These are phyloP conservation scores for Tortricodes alternella DNA, from an alignment of 2,888 invertebrate species.

Conservation along the genomic window DNA sequence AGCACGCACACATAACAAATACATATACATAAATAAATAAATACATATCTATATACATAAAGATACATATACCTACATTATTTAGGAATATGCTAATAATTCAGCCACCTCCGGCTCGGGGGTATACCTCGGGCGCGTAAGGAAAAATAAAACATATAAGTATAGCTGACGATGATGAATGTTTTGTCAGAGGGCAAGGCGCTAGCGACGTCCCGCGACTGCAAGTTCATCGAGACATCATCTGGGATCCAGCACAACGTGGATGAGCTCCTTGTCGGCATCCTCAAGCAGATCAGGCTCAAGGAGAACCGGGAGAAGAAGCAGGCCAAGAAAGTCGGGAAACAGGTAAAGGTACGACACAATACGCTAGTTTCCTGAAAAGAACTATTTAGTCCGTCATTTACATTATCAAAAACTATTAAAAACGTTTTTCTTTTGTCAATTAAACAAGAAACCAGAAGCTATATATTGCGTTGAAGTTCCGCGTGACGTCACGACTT, in stretches of 20 bases:
- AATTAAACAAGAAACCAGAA: too few relatives aligned
- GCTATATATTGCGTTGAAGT: too few relatives aligned
- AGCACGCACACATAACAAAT: too few relatives aligned
- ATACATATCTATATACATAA: too few relatives aligned
- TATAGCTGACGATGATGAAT: background rate
- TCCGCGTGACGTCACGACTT: too few relatives aligned
- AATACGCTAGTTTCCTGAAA: background rate
- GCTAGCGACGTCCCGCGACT: conserved; percentile 93
- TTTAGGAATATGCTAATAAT: too few relatives aligned
- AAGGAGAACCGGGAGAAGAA: conserved; percentile 90
- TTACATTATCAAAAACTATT: too few relatives aligned
- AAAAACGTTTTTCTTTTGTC: too few relatives aligned
- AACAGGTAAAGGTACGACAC: conserved; percentile 55
- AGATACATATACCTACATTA: too few relatives aligned
- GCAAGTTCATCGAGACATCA: conserved; percentile 97
- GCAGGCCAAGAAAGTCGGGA: conserved; percentile 75
- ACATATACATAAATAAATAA: too few relatives aligned
- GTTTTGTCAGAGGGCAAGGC: conserved; percentile 91
- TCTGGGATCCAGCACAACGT: conserved; percentile 98
- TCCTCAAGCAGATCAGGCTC: conserved; percentile 93
- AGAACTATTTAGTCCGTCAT: background rate
- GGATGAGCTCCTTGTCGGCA: conserved; percentile 96
- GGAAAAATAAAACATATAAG: background rate
- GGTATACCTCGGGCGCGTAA: too few relatives aligned
- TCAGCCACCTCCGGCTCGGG: too few relatives aligned